These are phyloP conservation scores for Erinaceus europaeus DNA, from an alignment of 2,113 vertebrate genomes.

Conservation along the genomic window DNA sequence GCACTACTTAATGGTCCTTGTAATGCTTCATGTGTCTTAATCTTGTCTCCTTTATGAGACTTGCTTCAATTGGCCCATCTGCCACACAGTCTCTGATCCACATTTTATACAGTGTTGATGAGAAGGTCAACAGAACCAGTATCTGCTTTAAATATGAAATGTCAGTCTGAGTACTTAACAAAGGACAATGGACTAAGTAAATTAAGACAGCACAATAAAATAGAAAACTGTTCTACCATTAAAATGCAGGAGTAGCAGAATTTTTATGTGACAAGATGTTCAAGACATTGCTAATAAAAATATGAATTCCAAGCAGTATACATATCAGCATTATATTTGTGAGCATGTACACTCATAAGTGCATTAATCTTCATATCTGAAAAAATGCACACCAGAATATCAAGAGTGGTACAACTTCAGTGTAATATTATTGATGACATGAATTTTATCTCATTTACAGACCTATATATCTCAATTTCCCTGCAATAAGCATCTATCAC, in stretches of 20 bases:
- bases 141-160: constrained; percentile 33
- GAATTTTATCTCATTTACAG: constrained; percentile 29
- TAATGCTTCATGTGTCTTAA: background rate
- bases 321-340: background rate
- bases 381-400: constrained; percentile 24
- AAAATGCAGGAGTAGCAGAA: constrained; percentile 6
- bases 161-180: background rate
- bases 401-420: background rate
- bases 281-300: constrained; percentile 35
- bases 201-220: background rate
- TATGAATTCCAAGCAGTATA: background rate
- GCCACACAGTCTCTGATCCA: background rate
- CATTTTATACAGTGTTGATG: background rate
- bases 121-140: background rate
- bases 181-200: constrained; percentile 1
- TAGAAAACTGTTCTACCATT: background rate
- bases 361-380: background rate
- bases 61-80: background rate
- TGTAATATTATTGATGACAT: background rate
- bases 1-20: background rate
- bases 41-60: constrained; percentile 1
- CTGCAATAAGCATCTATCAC: constrained; percentile 11
- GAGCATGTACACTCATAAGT: background rate
- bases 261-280: constrained; percentile 40
- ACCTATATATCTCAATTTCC: constrained; percentile 19